Conservation (phyloP, 2,888 invertebrate species). For the Caradrina clavipalpis region DNA sequence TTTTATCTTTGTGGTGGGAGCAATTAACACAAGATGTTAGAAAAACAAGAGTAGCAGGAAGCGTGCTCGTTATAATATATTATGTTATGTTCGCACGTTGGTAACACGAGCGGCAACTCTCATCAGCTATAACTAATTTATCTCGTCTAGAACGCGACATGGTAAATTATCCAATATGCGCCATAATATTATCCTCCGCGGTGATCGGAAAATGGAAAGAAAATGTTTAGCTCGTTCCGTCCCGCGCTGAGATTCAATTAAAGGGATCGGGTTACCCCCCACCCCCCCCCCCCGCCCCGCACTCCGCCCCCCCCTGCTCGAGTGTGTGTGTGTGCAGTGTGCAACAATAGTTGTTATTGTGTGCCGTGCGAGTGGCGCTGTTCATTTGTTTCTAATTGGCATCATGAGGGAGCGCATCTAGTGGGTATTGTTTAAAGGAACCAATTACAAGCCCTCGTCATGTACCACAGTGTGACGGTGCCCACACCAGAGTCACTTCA, state of each 20-base stretch:
- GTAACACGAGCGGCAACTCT: slow-evolving; percentile 1
- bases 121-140: slow-evolving; percentile 29
- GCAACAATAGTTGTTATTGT: slow-evolving; percentile 19
- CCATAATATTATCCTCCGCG: slow-evolving; percentile 43
- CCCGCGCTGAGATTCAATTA: slow-evolving; percentile 51
- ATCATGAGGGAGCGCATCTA: background rate
- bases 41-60: no score
- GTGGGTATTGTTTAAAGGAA: background rate
- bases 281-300: background rate
- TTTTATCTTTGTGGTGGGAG: no score
- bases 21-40: no score
- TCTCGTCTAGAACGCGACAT: slow-evolving; percentile 22
- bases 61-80: no score
- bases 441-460: background rate
- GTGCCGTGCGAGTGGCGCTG: slow-evolving; percentile 4
- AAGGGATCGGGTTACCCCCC: slow-evolving; percentile 46
- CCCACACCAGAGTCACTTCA: no score
- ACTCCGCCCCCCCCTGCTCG: background rate
- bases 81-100: background rate
- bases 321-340: background rate
- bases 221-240: slow-evolving; percentile 43
- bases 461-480: background rate
- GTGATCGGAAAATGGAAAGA: slow-evolving; percentile 55
- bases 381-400: slow-evolving; percentile 47
- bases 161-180: slow-evolving; percentile 35